phyloP scores from a whole-genome alignment of 2,888 invertebrate genomes.

The Scelioninae gen. 1 region DNA sequence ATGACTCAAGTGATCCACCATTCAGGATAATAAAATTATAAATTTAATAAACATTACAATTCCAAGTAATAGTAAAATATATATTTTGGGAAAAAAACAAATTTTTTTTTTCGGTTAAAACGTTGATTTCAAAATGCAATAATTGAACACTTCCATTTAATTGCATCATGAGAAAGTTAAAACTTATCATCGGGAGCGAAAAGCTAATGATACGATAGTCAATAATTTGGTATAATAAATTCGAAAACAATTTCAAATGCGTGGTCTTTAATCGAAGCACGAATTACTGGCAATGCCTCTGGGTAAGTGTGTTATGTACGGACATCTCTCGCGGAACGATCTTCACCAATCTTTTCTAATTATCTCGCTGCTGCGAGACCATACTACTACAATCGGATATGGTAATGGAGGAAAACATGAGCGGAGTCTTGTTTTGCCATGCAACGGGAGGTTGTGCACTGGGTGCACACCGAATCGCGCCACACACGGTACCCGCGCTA shows the following conservation, averaged over 20 bases:
- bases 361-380: constrained; percentile 74
- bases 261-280: constrained; percentile 38
- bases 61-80: too few species aligned
- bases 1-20: too few species aligned
- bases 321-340: constrained; percentile 65
- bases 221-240: constrained; percentile 22
- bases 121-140: too few species aligned
- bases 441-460: constrained; percentile 52
- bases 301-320: constrained; percentile 48
- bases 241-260: constrained; percentile 11
- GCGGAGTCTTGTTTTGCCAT: constrained; percentile 57
- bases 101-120: too few species aligned
- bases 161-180: too few species aligned
- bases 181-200: too few species aligned
- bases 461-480: constrained; percentile 56
- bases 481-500: constrained; percentile 44
- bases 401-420: constrained; percentile 73
- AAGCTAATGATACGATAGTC: constrained; percentile 3
- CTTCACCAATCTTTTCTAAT: constrained; percentile 76
- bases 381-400: constrained; percentile 75
- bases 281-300: constrained; percentile 43
- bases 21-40: too few species aligned
- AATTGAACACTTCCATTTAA: too few species aligned
- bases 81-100: too few species aligned
- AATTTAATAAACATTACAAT: too few species aligned